phyloP scores from a whole-genome alignment of 1,140 invertebrate species.

The Drosophila fuyamai region DNA sequence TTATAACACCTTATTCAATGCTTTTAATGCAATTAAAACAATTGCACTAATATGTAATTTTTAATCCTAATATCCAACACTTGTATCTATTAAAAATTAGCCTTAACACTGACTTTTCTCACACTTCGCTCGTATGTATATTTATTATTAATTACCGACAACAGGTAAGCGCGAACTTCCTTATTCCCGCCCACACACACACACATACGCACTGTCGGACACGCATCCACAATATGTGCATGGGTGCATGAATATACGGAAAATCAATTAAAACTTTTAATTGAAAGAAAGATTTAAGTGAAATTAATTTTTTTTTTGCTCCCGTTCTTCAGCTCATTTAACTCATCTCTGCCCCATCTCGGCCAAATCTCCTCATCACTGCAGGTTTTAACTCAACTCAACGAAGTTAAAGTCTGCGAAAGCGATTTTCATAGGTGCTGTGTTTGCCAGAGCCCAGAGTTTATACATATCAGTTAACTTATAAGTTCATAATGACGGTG shows the following conservation, averaged over 20 bases:
- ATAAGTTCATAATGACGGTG: not conserved
- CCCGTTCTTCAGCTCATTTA: slow-evolving; percentile 3
- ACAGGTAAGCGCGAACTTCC: slow-evolving; percentile 9
- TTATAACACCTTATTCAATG: not conserved
- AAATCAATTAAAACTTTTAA: slow-evolving; percentile 80
- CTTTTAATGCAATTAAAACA: not conserved
- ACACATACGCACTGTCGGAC: slow-evolving; percentile 1
- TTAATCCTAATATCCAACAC: not conserved
- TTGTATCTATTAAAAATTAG: not conserved
- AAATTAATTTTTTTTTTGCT: slow-evolving; percentile 51
- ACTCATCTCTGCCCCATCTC: slow-evolving; percentile 9
- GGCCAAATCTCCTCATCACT: not conserved
- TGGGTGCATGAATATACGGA: slow-evolving; percentile 36
- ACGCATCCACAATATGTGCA: slow-evolving; percentile 5
- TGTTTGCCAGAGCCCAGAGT: not conserved
- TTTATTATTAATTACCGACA: slow-evolving; percentile 10
- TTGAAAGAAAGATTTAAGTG: slow-evolving; percentile 78
- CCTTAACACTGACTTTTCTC: not conserved
- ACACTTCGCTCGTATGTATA: not conserved
- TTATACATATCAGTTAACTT: too few species aligned
- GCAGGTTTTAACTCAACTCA: not conserved
- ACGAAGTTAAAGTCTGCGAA: slow-evolving; percentile 8
- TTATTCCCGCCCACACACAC: not conserved
- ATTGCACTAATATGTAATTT: not conserved
- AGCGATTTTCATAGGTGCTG: not conserved